Evolutionary conservation across 2,888 invertebrate genomes (phyloP).

Genomic region (Xiphydria camelus): DNA sequence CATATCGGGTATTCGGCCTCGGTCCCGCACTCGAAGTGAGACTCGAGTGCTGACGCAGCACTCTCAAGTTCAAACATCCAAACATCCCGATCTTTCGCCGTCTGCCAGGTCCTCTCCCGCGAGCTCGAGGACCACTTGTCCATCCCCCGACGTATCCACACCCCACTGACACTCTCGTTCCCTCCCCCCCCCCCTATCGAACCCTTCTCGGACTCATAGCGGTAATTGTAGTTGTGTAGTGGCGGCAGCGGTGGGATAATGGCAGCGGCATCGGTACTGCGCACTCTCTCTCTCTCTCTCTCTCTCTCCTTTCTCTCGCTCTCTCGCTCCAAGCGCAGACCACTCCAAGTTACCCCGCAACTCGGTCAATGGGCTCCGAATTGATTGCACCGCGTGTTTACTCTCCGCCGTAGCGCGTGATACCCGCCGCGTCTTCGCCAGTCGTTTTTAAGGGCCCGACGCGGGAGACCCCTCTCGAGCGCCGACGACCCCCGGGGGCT

Average conservation of each 20-base stretch:
- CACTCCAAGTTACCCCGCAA: constrained; percentile 34
- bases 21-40: constrained; percentile 17
- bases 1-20: no score
- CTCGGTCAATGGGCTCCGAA: constrained; percentile 29
- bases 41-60: constrained; percentile 53
- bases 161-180: constrained; percentile 21
- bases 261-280: constrained; percentile 29
- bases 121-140: constrained; percentile 51
- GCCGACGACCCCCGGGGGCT: no score
- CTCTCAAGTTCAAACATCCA: constrained; percentile 56
- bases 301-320: constrained; percentile 3
- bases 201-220: constrained; percentile 9
- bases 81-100: constrained; percentile 56
- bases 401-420: not conserved
- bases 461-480: no score
- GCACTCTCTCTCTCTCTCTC: constrained; percentile 5
- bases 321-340: constrained; percentile 30
- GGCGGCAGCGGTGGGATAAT: constrained; percentile 19
- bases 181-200: constrained; percentile 9
- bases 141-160: constrained; percentile 32
- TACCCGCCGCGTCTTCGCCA: no score
- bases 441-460: no score
- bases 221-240: constrained; percentile 22
- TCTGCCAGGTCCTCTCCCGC: constrained; percentile 38
- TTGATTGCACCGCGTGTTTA: constrained; percentile 36